These are phyloP conservation scores for Hydroisotoma schaefferi DNA, from an alignment of 2,888 invertebrate genomes.

Conservation along the genomic window DNA sequence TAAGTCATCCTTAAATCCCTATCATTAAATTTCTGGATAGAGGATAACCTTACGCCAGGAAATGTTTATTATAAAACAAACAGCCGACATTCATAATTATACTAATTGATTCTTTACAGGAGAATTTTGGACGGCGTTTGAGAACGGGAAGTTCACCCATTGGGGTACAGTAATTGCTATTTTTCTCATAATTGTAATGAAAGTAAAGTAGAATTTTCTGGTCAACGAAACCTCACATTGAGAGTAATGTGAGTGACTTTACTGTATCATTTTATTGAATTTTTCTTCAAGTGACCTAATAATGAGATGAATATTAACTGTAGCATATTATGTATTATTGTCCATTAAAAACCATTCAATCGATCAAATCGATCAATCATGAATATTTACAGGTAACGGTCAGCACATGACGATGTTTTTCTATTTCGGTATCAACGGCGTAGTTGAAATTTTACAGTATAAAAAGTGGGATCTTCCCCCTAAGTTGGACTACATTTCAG, in stretches of 20 bases:
- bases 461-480: slow-evolving; percentile 51
- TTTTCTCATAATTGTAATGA: slow-evolving; percentile 17
- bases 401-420: slow-evolving; percentile 58
- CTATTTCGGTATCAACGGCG: slow-evolving; percentile 55
- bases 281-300: too few species aligned
- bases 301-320: too few species aligned
- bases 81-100: not conserved
- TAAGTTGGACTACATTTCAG: slow-evolving; percentile 53
- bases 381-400: slow-evolving; percentile 50
- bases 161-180: slow-evolving; percentile 19
- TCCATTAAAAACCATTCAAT: not conserved
- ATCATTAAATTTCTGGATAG: too few species aligned
- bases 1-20: too few species aligned
- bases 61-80: not conserved
- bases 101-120: slow-evolving; percentile 33
- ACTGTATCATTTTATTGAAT: too few species aligned
- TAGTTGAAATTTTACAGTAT: slow-evolving; percentile 52
- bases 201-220: too few species aligned
- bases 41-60: too few species aligned
- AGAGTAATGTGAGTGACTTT: too few species aligned
- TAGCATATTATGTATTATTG: too few species aligned
- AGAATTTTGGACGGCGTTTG: slow-evolving; percentile 52
- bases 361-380: not conserved
- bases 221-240: too few species aligned
- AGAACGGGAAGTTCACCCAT: slow-evolving; percentile 50